A percentile compares a stretch with the other conserved stretches of the same genome.
Conservation (phyloP, 2,888 invertebrate genomes). For the Stramonita haemastoma region DNA sequence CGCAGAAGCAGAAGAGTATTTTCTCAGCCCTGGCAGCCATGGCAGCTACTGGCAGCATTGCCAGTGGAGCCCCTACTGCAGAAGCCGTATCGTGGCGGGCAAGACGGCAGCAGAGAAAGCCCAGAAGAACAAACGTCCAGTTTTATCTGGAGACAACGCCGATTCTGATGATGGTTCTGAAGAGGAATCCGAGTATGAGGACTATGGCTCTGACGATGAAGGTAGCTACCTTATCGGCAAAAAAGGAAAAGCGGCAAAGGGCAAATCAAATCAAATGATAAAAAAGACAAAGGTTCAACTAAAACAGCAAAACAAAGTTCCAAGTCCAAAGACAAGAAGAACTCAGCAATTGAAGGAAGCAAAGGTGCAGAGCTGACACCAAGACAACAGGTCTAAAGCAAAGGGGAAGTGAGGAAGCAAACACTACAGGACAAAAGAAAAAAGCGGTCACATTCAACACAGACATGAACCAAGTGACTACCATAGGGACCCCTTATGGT, state of each 20-base stretch:
- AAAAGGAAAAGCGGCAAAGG: not conserved
- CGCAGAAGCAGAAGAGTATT: not conserved
- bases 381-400: not conserved
- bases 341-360: not conserved
- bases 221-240: not conserved
- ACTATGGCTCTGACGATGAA: slow-evolving; percentile 10
- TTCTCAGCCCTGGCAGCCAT: slow-evolving; percentile 5
- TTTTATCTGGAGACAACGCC: not conserved
- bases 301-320: not conserved
- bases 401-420: not conserved
- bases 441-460: slow-evolving; percentile 27
- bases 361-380: too few relatives aligned
- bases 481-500: not conserved
- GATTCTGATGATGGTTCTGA: not conserved
- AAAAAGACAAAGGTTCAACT: not conserved
- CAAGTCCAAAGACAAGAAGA: not conserved
- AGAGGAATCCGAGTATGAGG: not conserved
- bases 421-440: slow-evolving; percentile 2
- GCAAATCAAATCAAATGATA: not conserved
- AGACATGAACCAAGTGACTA: slow-evolving; percentile 11
- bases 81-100: not conserved
- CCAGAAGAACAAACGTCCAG: not conserved
- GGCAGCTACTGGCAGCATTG: not conserved
- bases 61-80: not conserved
- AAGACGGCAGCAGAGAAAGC: not conserved